Base-by-base conservation (phyloP, 1,140 invertebrate genomes). In the Oscheius sp. region DNA sequence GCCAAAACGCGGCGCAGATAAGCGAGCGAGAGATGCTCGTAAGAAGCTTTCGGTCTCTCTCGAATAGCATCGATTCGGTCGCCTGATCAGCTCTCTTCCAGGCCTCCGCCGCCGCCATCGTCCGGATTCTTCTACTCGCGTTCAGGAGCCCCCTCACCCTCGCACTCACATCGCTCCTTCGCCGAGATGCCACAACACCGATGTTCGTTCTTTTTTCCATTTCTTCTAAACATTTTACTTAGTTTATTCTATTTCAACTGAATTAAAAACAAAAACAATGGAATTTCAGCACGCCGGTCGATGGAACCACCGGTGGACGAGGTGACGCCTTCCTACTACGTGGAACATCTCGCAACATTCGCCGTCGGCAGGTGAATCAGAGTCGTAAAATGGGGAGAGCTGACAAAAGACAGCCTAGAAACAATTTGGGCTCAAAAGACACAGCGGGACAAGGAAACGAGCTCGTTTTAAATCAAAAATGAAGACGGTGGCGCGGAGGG, bases 291-390 rank as follows among this genome's bases (percentile, higher is more conserved):
- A 10, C 61, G 61, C 35, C 61, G 46, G 18, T 45, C 61, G 2
- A 38, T 32, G 42, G 52, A 61, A 34, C 49, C 75, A 26, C 74
- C 78, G 0, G 2, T 49, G 0, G 76, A 65, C 29, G 82, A 85
- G 4, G 78, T 79, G 26, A 79, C 82, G 80, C 90, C 91, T 15
- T 90, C 90, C 2, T 95, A 95, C 84, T 88, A 92, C 68, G 90
- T 98, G 85, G 95, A 98, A 85, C 95, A 98, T 88, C 89, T 99
- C 85, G 95, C 96, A 52, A 98, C 96, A 20, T 98, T 97, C 86
- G 93, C 93, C 1, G 93, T 97, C 36, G 85, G 86, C 15, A 72
- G 81, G n/a, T n/a, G n/a, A n/a, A n/a, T n/a, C n/a, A n/a, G n/a
- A n/a, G n/a, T n/a, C n/a, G n/a, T n/a, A n/a, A n/a, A n/a, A n/a